A percentile compares a stretch with the other conserved stretches of the same genome.
Evolutionary conservation across 2,888 invertebrate genomes (phyloP).

Genomic region (Calephelis perditalis): DNA sequence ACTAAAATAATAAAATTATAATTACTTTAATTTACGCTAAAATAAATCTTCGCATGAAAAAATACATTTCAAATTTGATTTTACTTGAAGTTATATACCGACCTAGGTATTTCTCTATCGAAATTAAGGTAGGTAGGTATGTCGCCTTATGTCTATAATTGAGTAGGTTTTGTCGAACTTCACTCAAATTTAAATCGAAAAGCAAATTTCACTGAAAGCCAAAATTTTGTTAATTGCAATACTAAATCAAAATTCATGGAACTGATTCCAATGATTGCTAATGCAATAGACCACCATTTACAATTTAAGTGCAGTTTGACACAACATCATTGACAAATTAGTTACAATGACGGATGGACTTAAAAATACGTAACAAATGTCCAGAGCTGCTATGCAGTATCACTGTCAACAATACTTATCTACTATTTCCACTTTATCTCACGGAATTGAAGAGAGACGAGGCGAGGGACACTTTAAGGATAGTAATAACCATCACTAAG

Average conservation of each 20-base stretch:
- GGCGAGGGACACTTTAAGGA: constrained; percentile 71
- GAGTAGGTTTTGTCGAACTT: constrained; percentile 73
- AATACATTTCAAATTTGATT: no score
- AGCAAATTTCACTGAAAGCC: constrained; percentile 54
- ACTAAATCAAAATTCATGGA: constrained; percentile 39
- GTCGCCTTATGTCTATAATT: constrained; percentile 16
- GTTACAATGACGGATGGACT: constrained; percentile 58
- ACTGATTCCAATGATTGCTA: constrained; percentile 38
- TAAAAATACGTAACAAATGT: constrained; percentile 75
- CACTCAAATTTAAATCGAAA: constrained; percentile 62
- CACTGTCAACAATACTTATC: constrained; percentile 72
- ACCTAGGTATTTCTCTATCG: background rate
- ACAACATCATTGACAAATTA: constrained; percentile 63
- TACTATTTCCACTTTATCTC: constrained; percentile 69
- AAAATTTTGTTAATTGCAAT: constrained; percentile 46
- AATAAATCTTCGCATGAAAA: constrained; percentile 10
- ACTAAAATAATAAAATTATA: constrained; percentile 33
- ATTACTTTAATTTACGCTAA: constrained; percentile 3
- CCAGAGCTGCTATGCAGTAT: constrained; percentile 73
- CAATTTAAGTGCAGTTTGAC: constrained; percentile 77
- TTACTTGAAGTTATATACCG: background rate
- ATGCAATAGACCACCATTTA: constrained; percentile 63
- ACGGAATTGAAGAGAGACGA: constrained; percentile 75
- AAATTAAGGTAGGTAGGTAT: background rate
- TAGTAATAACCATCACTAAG: constrained; percentile 73